Percentiles rank a stretch among this genome's conserved stretches.
Evolutionary conservation across 1,140 invertebrate genomes (phyloP).

Genomic region (Belonocnema kinseyi): DNA sequence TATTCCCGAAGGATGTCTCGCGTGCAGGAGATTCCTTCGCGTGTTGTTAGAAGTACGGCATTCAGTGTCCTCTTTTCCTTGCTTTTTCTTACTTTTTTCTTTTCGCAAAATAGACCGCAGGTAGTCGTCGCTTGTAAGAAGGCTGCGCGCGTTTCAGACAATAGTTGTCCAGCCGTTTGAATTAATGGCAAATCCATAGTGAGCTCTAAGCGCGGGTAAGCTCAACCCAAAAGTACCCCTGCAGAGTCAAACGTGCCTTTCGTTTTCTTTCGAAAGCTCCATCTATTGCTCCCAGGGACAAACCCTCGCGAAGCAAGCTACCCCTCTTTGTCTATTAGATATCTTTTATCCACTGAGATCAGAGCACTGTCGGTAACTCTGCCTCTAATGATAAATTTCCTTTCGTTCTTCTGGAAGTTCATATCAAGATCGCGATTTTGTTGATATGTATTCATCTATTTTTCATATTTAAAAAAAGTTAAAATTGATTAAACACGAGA

Average conservation of each 20-base stretch:
- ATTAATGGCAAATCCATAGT: slow-evolving; percentile 73
- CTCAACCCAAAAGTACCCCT: slow-evolving; percentile 42
- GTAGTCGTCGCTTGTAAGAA: slow-evolving; percentile 51
- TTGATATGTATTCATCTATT: no score
- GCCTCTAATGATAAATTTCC: slow-evolving; percentile 22
- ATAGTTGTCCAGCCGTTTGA: slow-evolving; percentile 60
- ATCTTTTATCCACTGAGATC: slow-evolving; percentile 33
- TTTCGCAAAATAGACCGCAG: slow-evolving; percentile 57
- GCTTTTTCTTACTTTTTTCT: slow-evolving; percentile 33
- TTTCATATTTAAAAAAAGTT: no score
- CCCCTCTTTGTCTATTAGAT: not conserved
- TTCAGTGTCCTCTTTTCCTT: not conserved
- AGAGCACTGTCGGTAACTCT: slow-evolving; percentile 14
- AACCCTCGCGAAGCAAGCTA: slow-evolving; percentile 23
- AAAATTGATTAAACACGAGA: no score
- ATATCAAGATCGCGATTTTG: no score
- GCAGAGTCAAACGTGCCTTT: slow-evolving; percentile 14
- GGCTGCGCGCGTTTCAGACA: slow-evolving; percentile 57
- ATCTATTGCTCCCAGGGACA: slow-evolving; percentile 49
- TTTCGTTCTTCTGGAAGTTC: no score
- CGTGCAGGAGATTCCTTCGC: slow-evolving; percentile 3
- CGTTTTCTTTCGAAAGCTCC: slow-evolving; percentile 45
- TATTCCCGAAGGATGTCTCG: not conserved
- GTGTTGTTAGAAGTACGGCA: not conserved
- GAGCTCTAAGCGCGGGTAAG: slow-evolving; percentile 50